Percentiles rank a stretch among this genome's conserved stretches.
These are phyloP conservation scores for Craseonycteris thonglongyai DNA, from an alignment of 2,113 vertebrate species.

Conservation along the genomic window DNA sequence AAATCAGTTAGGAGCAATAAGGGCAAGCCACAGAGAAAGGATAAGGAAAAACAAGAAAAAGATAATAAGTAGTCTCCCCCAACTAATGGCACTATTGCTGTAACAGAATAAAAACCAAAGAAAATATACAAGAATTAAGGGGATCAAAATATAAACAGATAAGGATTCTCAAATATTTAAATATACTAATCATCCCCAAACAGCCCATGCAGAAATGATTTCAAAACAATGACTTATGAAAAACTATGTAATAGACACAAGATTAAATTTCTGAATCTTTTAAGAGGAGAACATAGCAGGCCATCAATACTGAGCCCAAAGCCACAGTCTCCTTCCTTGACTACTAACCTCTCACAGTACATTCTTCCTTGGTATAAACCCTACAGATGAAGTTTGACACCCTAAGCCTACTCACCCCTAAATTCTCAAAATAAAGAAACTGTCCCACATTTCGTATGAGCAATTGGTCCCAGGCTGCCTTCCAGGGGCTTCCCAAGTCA, in stretches of 20 bases:
- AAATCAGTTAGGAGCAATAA: not conserved
- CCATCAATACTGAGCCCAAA: not conserved
- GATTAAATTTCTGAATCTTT: not conserved
- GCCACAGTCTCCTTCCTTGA: not conserved
- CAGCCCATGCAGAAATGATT: not conserved
- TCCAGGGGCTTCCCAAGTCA: not conserved
- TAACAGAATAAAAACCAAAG: not conserved
- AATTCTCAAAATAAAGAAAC: constrained; percentile 9
- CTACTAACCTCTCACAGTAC: not conserved
- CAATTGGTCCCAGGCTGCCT: not conserved
- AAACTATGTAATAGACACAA: not conserved
- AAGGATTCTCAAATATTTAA: constrained; percentile 13
- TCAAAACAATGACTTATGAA: not conserved
- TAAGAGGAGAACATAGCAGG: not conserved
- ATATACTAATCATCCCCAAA: not conserved
- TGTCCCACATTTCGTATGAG: not conserved
- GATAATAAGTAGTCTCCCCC: not conserved
- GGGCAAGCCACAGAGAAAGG: not conserved
- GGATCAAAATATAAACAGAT: not conserved
- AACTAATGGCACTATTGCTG: not conserved
- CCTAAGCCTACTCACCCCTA: not conserved
- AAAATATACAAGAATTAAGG: not conserved
- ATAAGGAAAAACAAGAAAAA: not conserved
- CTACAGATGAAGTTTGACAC: not conserved
- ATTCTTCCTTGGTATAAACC: not conserved